These are phyloP conservation scores for Helicorthomorpha holstii DNA, from an alignment of 1,140 invertebrate species.

Conservation along the genomic window DNA sequence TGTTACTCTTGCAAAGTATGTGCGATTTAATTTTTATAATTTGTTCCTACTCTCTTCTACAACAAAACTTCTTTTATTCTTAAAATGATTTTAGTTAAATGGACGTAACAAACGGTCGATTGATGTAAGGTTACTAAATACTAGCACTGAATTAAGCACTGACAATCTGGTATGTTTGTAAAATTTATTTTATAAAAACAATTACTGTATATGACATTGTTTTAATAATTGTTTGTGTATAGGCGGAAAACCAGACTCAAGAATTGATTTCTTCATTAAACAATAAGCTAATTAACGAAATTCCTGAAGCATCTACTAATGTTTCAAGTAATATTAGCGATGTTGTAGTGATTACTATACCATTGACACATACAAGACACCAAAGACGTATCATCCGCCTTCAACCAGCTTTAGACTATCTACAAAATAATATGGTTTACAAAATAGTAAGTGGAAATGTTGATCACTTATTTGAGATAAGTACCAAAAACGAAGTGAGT, in stretches of 20 bases:
- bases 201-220: background rate
- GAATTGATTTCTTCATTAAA: background rate
- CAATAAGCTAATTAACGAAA: background rate
- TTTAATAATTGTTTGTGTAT: background rate
- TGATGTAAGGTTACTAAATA: slow-evolving; percentile 6
- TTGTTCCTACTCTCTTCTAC: background rate
- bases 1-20: slow-evolving; percentile 74
- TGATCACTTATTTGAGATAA: slow-evolving; percentile 41
- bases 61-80: background rate
- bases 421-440: slow-evolving; percentile 40
- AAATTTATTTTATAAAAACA: background rate
- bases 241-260: background rate
- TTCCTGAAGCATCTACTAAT: background rate
- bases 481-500: slow-evolving; percentile 41
- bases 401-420: slow-evolving; percentile 36
- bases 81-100: background rate
- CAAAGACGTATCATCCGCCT: slow-evolving; percentile 41
- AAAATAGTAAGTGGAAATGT: slow-evolving; percentile 45
- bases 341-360: slow-evolving; percentile 34
- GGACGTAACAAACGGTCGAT: background rate
- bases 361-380: slow-evolving; percentile 40
- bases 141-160: slow-evolving; percentile 3
- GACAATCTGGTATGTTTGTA: background rate
- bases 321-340: slow-evolving; percentile 16
- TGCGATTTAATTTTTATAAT: slow-evolving; percentile 2